Conservation (phyloP, 1,140 invertebrate genomes). For the Popillia japonica region DNA sequence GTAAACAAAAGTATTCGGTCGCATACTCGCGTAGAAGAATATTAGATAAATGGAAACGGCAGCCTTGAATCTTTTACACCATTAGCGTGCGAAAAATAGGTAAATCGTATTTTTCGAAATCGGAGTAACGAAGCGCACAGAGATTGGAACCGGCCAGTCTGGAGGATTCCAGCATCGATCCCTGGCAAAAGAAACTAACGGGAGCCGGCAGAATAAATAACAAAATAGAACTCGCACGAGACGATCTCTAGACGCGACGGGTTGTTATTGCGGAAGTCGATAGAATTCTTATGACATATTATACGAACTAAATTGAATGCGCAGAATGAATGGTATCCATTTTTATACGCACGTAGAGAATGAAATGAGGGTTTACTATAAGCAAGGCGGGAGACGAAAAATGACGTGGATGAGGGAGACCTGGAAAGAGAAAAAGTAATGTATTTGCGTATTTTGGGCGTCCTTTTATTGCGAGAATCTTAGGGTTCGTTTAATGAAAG, state of each 20-base stretch:
- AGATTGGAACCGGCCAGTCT: neutral
- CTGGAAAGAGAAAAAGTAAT: too few species aligned
- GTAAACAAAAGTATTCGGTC: too few species aligned
- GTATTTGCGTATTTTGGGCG: too few species aligned
- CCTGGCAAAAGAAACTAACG: neutral
- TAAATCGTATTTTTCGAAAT: too few species aligned
- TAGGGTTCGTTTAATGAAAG: too few species aligned
- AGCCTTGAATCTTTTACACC: too few species aligned
- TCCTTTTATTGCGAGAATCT: too few species aligned
- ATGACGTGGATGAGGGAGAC: neutral
- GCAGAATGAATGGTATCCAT: neutral
- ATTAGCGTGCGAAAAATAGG: too few species aligned
- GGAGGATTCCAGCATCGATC: neutral
- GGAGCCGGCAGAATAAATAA: neutral
- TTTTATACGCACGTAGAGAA: neutral
- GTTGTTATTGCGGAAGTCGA: slow-evolving; percentile 2
- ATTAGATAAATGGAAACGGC: too few species aligned
- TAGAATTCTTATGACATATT: slow-evolving; percentile 1
- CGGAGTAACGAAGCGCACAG: neutral
- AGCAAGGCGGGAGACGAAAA: neutral
- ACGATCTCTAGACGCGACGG: neutral
- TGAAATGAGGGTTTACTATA: neutral
- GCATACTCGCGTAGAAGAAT: too few species aligned
- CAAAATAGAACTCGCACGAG: neutral
- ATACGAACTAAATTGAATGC: slow-evolving; percentile 2